A percentile compares a stretch with the other conserved stretches of the same genome.
Evolutionary conservation across 2,888 invertebrate species (phyloP).

Genomic region (Anorthoa munda): DNA sequence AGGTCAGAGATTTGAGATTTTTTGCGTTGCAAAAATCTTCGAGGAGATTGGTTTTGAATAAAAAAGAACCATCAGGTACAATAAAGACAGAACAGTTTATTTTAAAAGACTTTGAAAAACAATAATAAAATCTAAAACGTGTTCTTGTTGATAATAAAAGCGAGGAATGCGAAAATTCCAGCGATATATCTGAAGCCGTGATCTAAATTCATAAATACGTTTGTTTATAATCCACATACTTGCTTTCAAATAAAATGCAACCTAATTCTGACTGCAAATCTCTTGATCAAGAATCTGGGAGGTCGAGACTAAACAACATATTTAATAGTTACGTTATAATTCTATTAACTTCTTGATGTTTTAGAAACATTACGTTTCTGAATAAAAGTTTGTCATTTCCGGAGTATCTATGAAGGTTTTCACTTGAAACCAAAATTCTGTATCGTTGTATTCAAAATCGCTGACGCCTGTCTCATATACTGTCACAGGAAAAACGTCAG

Average conservation of each 20-base stretch:
- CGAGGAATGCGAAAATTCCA: constrained; percentile 36
- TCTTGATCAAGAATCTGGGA: constrained; percentile 27
- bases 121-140: constrained; percentile 32
- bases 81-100: constrained; percentile 38
- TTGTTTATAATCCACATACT: constrained; percentile 44
- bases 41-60: neutral
- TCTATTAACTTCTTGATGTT: constrained; percentile 31
- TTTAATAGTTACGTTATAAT: constrained; percentile 10
- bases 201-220: constrained; percentile 60
- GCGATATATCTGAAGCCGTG: constrained; percentile 37
- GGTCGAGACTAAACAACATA: constrained; percentile 49
- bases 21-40: neutral
- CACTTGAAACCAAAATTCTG: neutral
- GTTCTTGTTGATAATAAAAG: constrained; percentile 43
- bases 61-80: neutral
- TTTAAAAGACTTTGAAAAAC: constrained; percentile 25
- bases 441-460: constrained; percentile 36
- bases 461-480: constrained; percentile 32
- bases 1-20: neutral
- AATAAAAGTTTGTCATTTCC: neutral
- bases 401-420: neutral
- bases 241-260: constrained; percentile 54
- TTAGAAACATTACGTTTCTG: neutral
- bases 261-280: constrained; percentile 38
- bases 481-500: constrained; percentile 53